phyloP scores from a whole-genome alignment of 2,888 invertebrate genomes.

The Andrena bicolor region DNA sequence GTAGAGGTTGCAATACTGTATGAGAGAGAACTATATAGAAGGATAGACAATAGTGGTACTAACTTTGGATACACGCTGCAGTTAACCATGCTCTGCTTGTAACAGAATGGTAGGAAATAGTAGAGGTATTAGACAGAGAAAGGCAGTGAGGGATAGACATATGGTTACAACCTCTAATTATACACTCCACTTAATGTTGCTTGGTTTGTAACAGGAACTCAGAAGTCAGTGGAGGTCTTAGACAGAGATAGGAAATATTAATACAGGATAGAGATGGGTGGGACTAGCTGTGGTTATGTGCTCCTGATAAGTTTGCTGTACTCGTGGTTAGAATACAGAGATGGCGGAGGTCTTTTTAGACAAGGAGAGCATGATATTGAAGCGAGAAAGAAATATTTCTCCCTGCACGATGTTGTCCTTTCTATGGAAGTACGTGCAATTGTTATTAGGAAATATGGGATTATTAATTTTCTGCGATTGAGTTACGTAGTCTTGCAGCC shows the following conservation, averaged over 20 bases:
- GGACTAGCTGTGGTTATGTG: neutral
- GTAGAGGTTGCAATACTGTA: neutral
- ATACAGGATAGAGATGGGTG: neutral
- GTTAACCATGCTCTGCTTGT: neutral
- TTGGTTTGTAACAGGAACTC: too few species aligned
- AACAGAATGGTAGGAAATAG: neutral
- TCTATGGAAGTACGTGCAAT: neutral
- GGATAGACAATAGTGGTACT: neutral
- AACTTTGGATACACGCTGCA: neutral
- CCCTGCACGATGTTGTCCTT: neutral
- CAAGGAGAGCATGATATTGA: neutral
- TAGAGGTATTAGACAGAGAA: neutral
- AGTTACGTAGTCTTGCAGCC: too few species aligned
- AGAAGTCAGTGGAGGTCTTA: neutral
- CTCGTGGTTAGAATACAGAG: neutral
- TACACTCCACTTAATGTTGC: too few species aligned
- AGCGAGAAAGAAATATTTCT: neutral
- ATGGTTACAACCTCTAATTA: too few species aligned
- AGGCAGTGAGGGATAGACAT: neutral
- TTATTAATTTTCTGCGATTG: too few species aligned
- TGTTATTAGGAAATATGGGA: too few species aligned
- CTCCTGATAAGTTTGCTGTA: neutral
- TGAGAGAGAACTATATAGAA: neutral
- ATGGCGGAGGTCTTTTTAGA: neutral
- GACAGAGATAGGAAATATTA: neutral